Conservation (phyloP, 2,113 vertebrate species). For the Xiphophorus hellerii region DNA sequence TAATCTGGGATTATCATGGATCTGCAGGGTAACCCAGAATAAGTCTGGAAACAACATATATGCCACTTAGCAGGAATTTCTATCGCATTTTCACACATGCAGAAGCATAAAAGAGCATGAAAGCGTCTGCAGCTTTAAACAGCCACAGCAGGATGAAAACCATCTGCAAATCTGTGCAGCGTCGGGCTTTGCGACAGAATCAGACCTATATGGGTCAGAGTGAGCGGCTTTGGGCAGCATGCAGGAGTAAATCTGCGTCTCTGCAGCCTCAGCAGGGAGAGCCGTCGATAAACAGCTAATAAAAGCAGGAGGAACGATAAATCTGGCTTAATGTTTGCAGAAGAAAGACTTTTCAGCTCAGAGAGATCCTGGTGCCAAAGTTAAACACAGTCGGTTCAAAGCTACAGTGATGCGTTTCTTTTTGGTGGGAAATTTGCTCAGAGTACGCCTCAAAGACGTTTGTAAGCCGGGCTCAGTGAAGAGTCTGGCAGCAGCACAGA, state of each 20-base stretch:
- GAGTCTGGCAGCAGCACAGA: slow-evolving; percentile 28
- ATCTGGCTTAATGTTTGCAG: not conserved
- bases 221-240: slow-evolving; percentile 62
- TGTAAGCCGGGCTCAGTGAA: slow-evolving; percentile 23
- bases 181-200: slow-evolving; percentile 47
- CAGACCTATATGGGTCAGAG: slow-evolving; percentile 68
- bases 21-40: slow-evolving; percentile 53
- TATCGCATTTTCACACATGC: slow-evolving; percentile 24
- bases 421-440: slow-evolving; percentile 25
- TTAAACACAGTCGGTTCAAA: slow-evolving; percentile 13
- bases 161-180: slow-evolving; percentile 45
- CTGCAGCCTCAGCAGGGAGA: slow-evolving; percentile 37
- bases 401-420: not conserved
- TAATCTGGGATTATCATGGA: slow-evolving; percentile 66
- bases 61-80: slow-evolving; percentile 52
- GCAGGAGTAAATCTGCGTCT: slow-evolving; percentile 48
- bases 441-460: slow-evolving; percentile 10
- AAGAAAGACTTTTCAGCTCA: slow-evolving; percentile 2
- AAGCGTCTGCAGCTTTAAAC: slow-evolving; percentile 3
- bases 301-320: not conserved
- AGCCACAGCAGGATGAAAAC: slow-evolving; percentile 34
- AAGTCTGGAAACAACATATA: slow-evolving; percentile 35
- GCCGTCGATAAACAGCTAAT: not conserved
- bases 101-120: slow-evolving; percentile 23
- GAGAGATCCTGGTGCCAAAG: not conserved